Conservation (phyloP, 2,797 vertebrate species). For the Eurystomus glaucurus region DNA sequence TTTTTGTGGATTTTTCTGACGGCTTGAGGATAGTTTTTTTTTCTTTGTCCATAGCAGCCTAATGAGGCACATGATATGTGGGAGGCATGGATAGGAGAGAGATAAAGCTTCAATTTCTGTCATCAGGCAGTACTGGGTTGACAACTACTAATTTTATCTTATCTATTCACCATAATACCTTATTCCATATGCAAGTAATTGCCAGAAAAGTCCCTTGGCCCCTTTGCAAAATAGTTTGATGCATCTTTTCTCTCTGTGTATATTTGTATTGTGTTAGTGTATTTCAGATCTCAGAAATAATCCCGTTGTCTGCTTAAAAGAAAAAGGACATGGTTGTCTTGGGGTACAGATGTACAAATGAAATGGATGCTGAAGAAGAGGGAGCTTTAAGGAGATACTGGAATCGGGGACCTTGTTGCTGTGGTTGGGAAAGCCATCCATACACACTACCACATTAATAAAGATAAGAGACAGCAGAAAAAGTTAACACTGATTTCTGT, state of each 20-base stretch:
- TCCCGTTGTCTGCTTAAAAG: background rate
- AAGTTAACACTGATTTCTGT: background rate
- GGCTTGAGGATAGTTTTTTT: background rate
- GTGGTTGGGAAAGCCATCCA: background rate
- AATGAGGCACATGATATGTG: conserved; percentile 27
- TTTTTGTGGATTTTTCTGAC: background rate
- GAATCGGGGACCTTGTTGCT: background rate
- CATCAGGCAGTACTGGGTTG: conserved; percentile 34
- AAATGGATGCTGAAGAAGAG: background rate
- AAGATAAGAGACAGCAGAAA: background rate
- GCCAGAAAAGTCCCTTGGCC: conserved; percentile 40
- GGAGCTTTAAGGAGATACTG: background rate
- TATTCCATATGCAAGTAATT: conserved; percentile 10
- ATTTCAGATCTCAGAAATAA: conserved; percentile 19
- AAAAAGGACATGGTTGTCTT: background rate
- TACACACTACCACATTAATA: background rate
- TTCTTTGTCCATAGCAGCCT: conserved; percentile 41
- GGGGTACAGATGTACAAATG: background rate
- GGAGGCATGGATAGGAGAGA: conserved; percentile 41
- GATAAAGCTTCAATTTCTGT: conserved; percentile 61
- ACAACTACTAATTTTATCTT: conserved; percentile 61
- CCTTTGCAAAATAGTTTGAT: background rate
- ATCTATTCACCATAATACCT: conserved; percentile 41
- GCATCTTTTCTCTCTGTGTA: background rate
- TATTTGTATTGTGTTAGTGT: background rate